These are phyloP conservation scores for Melanocharis versteri DNA, from an alignment of 2,113 vertebrate genomes.

Conservation along the genomic window DNA sequence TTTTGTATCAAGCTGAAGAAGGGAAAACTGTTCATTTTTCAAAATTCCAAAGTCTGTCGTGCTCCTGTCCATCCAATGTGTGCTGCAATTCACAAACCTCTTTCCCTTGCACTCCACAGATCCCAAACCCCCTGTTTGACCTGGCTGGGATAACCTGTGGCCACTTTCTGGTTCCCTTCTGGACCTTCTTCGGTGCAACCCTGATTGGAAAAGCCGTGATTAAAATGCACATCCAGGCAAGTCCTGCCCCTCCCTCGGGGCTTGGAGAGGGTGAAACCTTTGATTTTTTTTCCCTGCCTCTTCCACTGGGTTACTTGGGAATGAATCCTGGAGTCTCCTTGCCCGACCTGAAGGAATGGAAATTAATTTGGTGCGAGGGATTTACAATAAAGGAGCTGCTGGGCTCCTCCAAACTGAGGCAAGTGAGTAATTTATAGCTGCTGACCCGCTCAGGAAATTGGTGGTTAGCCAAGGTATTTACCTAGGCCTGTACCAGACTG, in stretches of 20 bases:
- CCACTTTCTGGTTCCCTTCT: constrained; percentile 91
- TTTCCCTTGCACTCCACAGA: constrained; percentile 65
- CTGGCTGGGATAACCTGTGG: constrained; percentile 91
- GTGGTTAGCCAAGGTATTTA: constrained; percentile 67
- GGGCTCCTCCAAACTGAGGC: background rate
- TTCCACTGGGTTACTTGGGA: background rate
- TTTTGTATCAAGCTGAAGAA: background rate
- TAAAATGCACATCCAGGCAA: constrained; percentile 98
- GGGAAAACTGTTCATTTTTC: background rate
- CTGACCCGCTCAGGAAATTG: constrained; percentile 60
- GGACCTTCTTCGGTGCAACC: constrained; percentile 98
- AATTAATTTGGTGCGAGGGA: constrained; percentile 26
- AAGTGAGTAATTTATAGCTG: constrained; percentile 34
- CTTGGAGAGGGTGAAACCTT: background rate
- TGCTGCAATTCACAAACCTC: background rate
- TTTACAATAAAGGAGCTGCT: constrained; percentile 25
- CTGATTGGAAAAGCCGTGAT: constrained; percentile 93
- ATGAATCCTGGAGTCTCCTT: constrained; percentile 1
- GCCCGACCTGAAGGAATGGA: constrained; percentile 21
- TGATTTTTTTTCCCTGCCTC: background rate
- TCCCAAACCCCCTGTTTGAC: constrained; percentile 92
- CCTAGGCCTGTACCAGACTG: constrained; percentile 35
- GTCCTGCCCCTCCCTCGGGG: background rate
- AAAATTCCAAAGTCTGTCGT: background rate
- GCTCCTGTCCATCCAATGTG: background rate